Conservation (phyloP, 2,888 invertebrate species). For the Eupithecia centaureata region DNA sequence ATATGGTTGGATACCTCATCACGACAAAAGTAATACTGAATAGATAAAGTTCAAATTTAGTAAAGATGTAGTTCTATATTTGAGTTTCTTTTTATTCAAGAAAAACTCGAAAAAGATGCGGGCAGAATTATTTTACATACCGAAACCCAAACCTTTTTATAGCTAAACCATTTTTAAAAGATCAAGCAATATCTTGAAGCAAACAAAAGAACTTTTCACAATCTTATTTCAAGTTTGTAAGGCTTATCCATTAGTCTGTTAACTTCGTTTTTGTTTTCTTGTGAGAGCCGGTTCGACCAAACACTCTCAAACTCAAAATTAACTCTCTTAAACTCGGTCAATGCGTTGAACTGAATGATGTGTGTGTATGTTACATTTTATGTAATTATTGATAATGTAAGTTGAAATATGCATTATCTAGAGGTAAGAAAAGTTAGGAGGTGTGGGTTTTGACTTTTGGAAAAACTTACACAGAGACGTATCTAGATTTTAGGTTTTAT, state of each 20-base stretch:
- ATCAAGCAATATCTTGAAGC: conserved; percentile 10
- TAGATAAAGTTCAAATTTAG: background rate
- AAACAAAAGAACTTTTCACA: conserved; percentile 26
- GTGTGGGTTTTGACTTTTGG: too few species aligned
- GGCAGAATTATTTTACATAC: background rate
- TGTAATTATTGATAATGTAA: too few species aligned
- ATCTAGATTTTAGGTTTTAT: too few species aligned
- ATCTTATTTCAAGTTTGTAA: conserved; percentile 22
- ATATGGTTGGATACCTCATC: background rate
- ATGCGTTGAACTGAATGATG: too few species aligned
- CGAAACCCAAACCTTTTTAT: background rate
- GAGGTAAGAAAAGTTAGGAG: too few species aligned
- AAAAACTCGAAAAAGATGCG: background rate
- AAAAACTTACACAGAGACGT: too few species aligned
- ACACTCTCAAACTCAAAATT: too few species aligned
- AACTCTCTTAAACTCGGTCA: too few species aligned
- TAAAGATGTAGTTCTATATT: background rate
- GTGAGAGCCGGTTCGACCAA: background rate
- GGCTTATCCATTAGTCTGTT: conserved; percentile 31
- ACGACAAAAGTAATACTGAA: background rate
- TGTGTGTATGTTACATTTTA: too few species aligned
- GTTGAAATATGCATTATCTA: too few species aligned
- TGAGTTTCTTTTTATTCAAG: background rate
- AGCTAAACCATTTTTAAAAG: background rate
- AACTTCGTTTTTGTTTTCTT: conserved; percentile 17